phyloP scores from a whole-genome alignment of 2,888 invertebrate species.

The Lepidonotus clava region DNA sequence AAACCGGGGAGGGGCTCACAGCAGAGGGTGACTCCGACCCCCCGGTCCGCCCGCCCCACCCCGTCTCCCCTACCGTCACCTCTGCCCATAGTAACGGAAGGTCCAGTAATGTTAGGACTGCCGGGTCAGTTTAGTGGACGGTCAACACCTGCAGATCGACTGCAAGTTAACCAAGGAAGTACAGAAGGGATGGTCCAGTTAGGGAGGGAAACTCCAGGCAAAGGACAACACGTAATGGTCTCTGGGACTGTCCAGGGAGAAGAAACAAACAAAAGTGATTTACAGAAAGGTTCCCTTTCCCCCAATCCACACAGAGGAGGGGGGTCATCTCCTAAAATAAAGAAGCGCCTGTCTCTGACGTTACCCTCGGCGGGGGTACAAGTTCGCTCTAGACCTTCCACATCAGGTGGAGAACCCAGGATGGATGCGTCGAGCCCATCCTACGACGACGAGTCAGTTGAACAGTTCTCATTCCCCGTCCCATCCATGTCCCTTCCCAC shows the following conservation, averaged over 20 bases:
- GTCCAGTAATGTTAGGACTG: no score
- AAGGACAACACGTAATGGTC: no score
- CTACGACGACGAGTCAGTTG: neutral
- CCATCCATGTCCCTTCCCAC: slow-evolving; percentile 12
- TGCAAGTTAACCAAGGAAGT: no score
- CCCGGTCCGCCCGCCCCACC: neutral
- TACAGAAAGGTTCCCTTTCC: no score
- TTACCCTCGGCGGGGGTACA: neutral
- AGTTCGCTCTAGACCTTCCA: neutral
- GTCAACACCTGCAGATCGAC: no score
- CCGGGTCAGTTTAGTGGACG: no score
- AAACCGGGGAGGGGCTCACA: no score
- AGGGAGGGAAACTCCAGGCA: no score
- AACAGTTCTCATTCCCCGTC: neutral
- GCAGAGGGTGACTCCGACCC: neutral
- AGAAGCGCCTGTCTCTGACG: neutral
- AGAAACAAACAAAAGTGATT: no score
- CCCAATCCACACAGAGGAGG: no score
- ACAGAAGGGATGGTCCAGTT: no score
- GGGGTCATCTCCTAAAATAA: neutral
- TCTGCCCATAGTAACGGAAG: neutral
- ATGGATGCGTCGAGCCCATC: neutral
- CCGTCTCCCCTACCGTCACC: neutral
- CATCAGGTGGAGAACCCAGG: neutral
- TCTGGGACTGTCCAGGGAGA: no score